A percentile compares a stretch with the other conserved stretches of the same genome.
Conservation (phyloP, 2,113 vertebrate genomes). For the Xenus cinereus region DNA sequence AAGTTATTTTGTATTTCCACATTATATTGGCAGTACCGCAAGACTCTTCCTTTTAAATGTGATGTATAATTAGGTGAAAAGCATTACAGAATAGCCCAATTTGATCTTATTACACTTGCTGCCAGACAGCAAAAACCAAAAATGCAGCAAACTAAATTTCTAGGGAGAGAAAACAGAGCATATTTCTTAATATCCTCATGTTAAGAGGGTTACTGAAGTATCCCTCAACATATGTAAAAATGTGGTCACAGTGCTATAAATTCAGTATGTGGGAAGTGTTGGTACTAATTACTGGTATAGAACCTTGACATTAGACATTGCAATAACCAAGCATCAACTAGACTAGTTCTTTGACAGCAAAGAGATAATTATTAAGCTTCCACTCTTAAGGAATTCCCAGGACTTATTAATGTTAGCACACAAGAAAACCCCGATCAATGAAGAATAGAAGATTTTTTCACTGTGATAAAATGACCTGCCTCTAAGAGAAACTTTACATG, state of each 20-base stretch:
- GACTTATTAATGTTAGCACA: slow-evolving; percentile 14
- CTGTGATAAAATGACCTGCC: background rate
- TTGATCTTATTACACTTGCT: background rate
- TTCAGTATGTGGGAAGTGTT: slow-evolving; percentile 55
- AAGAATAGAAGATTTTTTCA: background rate
- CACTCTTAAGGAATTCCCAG: slow-evolving; percentile 8
- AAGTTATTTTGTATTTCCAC: background rate
- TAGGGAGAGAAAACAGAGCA: background rate
- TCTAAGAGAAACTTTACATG: background rate
- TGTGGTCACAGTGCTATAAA: slow-evolving; percentile 49
- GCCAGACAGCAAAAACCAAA: background rate
- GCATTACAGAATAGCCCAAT: background rate
- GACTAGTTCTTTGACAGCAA: slow-evolving; percentile 39
- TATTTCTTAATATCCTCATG: slow-evolving; percentile 31
- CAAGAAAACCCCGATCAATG: background rate
- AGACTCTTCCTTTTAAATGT: background rate
- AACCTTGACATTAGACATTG: slow-evolving; percentile 55
- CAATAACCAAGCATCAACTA: slow-evolving; percentile 22
- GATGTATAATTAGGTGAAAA: background rate
- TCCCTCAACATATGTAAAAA: slow-evolving; percentile 57
- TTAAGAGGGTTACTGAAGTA: slow-evolving; percentile 42
- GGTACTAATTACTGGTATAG: slow-evolving; percentile 65
- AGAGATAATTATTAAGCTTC: slow-evolving; percentile 54
- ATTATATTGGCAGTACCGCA: background rate
- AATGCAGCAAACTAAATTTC: background rate